These are phyloP conservation scores for Melinaea marsaeus DNA, from an alignment of 2,888 invertebrate genomes.

Conservation along the genomic window DNA sequence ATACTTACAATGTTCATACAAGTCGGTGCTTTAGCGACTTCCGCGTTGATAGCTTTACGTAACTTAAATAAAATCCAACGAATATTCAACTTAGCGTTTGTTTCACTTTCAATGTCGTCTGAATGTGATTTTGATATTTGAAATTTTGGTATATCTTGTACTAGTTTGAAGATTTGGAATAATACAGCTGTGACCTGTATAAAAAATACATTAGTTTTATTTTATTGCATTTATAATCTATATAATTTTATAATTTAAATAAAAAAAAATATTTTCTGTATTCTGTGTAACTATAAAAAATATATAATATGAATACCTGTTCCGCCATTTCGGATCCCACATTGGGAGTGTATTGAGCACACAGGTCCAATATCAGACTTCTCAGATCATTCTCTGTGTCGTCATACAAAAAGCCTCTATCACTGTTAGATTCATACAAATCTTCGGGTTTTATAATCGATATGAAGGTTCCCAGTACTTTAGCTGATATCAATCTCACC, in stretches of 20 bases:
- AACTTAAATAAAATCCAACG: constrained; percentile 87
- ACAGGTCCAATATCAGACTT: constrained; percentile 84
- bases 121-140: constrained; percentile 45
- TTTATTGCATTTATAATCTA: not conserved
- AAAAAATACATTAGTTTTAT: not conserved
- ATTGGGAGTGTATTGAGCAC: constrained; percentile 84
- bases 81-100: constrained; percentile 78
- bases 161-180: constrained; percentile 75
- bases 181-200: constrained; percentile 72
- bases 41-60: constrained; percentile 85
- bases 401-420: constrained; percentile 79
- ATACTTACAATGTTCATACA: constrained; percentile 83
- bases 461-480: constrained; percentile 86
- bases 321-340: constrained; percentile 86
- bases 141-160: constrained; percentile 52
- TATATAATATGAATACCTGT: constrained; percentile 66
- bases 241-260: not conserved
- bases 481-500: constrained; percentile 88
- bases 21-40: constrained; percentile 84
- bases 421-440: constrained; percentile 67
- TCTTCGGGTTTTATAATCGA: constrained; percentile 79
- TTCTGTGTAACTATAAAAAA: not conserved
- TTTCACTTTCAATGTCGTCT: constrained; percentile 52
- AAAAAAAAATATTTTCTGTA: not conserved
- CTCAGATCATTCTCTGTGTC: constrained; percentile 80